Evolutionary conservation across 2,888 invertebrate species (phyloP).

Genomic region (Zeuzera pyrina): DNA sequence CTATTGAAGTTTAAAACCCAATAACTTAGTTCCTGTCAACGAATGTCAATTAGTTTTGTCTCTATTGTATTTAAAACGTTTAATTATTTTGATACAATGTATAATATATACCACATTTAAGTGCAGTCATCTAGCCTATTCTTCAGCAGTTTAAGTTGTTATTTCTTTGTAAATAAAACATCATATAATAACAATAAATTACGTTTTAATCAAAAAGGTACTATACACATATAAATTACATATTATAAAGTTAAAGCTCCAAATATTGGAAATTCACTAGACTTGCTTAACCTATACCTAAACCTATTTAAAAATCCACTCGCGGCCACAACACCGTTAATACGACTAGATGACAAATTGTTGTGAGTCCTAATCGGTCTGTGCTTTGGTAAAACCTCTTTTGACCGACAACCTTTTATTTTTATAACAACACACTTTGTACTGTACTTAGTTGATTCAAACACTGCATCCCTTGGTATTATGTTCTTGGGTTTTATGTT

Average conservation of each 20-base stretch:
- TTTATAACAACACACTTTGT: slow-evolving; percentile 34
- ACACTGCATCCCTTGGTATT: slow-evolving; percentile 34
- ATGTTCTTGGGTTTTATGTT: slow-evolving; percentile 21
- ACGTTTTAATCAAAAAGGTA: background rate
- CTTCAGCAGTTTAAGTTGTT: too few relatives aligned
- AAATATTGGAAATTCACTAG: slow-evolving; percentile 47
- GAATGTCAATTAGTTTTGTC: too few relatives aligned
- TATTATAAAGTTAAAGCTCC: slow-evolving; percentile 47
- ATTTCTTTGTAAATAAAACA: too few relatives aligned
- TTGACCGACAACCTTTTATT: slow-evolving; percentile 43
- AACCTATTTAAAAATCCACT: slow-evolving; percentile 55
- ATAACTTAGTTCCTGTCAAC: too few relatives aligned
- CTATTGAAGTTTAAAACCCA: too few relatives aligned
- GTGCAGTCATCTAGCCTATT: too few relatives aligned
- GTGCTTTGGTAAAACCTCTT: slow-evolving; percentile 21
- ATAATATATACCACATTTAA: too few relatives aligned
- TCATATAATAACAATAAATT: slow-evolving; percentile 6
- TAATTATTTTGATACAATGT: too few relatives aligned
- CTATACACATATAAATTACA: too few relatives aligned
- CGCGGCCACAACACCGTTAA: slow-evolving; percentile 35
- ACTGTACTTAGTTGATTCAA: slow-evolving; percentile 41
- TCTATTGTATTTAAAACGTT: too few relatives aligned
- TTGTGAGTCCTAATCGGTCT: slow-evolving; percentile 16
- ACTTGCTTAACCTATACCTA: slow-evolving; percentile 48
- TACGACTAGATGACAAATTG: background rate